These are phyloP conservation scores for Anolis carolinensis DNA, from an alignment of 2,113 vertebrate genomes.

Conservation along the genomic window DNA sequence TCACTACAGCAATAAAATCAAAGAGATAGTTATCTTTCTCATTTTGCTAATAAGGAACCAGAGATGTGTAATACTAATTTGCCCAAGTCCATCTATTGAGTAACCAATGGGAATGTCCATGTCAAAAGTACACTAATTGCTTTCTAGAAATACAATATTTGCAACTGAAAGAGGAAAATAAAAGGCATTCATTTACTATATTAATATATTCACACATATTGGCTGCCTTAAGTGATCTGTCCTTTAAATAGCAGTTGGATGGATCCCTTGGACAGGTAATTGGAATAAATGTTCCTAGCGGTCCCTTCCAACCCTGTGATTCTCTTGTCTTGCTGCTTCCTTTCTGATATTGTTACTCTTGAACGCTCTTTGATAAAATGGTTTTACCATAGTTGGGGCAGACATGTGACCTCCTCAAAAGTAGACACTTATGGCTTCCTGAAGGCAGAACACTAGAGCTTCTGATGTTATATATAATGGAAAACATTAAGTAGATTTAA, in stretches of 20 bases:
- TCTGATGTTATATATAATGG: neutral
- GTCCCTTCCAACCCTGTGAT: neutral
- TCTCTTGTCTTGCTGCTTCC: neutral
- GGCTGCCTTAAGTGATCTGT: neutral
- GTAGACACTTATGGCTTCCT: constrained; percentile 46
- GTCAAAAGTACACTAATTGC: neutral
- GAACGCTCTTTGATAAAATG: constrained; percentile 47
- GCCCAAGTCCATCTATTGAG: neutral
- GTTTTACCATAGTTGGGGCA: constrained; percentile 50
- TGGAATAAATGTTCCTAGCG: too few relatives aligned
- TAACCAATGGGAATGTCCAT: neutral
- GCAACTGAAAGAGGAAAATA: neutral
- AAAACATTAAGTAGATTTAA: constrained; percentile 50
- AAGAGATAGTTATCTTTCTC: neutral
- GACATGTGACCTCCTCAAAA: constrained; percentile 37
- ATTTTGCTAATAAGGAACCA: neutral
- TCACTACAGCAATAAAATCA: neutral
- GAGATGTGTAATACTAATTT: neutral
- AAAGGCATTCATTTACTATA: neutral
- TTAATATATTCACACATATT: constrained; percentile 7
- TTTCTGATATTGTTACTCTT: constrained; percentile 25
- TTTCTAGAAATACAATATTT: neutral
- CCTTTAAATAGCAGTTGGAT: too few relatives aligned
- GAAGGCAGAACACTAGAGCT: constrained; percentile 32
- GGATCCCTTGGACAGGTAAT: too few relatives aligned